These are phyloP conservation scores for Rosalia funebris DNA, from an alignment of 2,888 invertebrate genomes.

Conservation along the genomic window DNA sequence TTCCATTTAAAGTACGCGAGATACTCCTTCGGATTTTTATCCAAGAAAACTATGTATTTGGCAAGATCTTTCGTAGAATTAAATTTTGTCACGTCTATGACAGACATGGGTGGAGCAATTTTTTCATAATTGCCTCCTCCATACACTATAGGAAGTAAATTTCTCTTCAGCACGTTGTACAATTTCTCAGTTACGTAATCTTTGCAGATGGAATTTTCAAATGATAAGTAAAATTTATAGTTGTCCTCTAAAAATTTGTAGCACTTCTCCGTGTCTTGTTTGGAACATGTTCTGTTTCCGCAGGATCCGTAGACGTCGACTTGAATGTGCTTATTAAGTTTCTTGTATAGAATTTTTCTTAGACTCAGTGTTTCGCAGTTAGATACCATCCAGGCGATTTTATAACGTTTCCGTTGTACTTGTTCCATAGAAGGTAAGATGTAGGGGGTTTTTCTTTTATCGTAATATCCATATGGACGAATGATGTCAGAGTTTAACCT, in stretches of 20 bases:
- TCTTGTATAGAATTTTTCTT: slow-evolving; percentile 63
- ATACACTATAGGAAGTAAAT: slow-evolving; percentile 74
- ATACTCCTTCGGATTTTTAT: slow-evolving; percentile 66
- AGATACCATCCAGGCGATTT: slow-evolving; percentile 70
- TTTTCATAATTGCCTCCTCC: slow-evolving; percentile 71
- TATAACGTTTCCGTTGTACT: slow-evolving; percentile 61
- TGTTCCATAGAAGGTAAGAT: slow-evolving; percentile 38
- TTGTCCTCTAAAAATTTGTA: slow-evolving; percentile 64
- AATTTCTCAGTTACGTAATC: slow-evolving; percentile 75
- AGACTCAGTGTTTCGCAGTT: slow-evolving; percentile 65
- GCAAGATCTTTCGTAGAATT: slow-evolving; percentile 65
- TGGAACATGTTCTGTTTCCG: slow-evolving; percentile 62
- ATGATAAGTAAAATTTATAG: slow-evolving; percentile 77
- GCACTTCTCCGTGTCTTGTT: slow-evolving; percentile 57
- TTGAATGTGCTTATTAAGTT: slow-evolving; percentile 67
- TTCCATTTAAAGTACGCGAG: slow-evolving; percentile 71
- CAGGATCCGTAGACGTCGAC: slow-evolving; percentile 75
- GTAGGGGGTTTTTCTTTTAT: slow-evolving; percentile 39
- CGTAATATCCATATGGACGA: slow-evolving; percentile 59
- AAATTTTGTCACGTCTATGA: slow-evolving; percentile 70
- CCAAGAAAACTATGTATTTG: slow-evolving; percentile 65
- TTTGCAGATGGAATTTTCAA: slow-evolving; percentile 76
- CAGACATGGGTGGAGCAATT: slow-evolving; percentile 66
- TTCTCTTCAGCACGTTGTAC: slow-evolving; percentile 67
- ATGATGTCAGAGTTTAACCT: slow-evolving; percentile 61